phyloP scores from a whole-genome alignment of 2,113 vertebrate species.

The Chaetura pelagica region DNA sequence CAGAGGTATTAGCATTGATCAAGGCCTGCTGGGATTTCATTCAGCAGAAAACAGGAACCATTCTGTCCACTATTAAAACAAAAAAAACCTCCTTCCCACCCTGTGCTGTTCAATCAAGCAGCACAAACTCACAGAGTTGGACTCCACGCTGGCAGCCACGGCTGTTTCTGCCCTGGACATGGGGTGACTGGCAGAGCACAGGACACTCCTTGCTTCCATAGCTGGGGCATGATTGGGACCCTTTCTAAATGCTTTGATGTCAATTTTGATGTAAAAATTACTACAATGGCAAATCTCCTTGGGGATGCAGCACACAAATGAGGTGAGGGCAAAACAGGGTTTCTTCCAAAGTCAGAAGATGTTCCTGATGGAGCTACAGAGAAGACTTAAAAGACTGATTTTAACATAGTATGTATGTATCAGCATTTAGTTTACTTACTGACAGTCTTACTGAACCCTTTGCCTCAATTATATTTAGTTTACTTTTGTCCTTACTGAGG shows the following conservation, averaged over 20 bases:
- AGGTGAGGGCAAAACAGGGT: background rate
- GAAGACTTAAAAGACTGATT: background rate
- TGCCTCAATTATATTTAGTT: background rate
- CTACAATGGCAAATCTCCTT: background rate
- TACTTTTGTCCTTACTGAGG: no score
- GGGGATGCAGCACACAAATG: background rate
- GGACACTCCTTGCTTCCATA: background rate
- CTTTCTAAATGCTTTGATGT: background rate
- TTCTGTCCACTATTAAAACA: background rate
- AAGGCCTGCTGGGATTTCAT: background rate
- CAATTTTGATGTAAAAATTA: background rate
- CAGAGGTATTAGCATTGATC: background rate
- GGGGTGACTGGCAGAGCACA: background rate
- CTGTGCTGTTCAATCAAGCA: background rate
- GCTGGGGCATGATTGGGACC: background rate
- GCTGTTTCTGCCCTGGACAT: background rate
- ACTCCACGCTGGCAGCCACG: background rate
- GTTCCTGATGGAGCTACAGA: no score
- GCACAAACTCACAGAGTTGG: accelerated
- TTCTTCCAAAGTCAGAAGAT: background rate
- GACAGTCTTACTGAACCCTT: no score
- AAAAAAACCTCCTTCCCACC: background rate
- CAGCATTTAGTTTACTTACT: background rate
- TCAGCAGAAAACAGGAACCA: background rate
- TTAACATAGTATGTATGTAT: background rate